Percentiles rank a stretch among this genome's conserved stretches.
These are phyloP conservation scores for Callocephalon fimbriatum DNA, from an alignment of 2,113 vertebrate species.

Conservation along the genomic window DNA sequence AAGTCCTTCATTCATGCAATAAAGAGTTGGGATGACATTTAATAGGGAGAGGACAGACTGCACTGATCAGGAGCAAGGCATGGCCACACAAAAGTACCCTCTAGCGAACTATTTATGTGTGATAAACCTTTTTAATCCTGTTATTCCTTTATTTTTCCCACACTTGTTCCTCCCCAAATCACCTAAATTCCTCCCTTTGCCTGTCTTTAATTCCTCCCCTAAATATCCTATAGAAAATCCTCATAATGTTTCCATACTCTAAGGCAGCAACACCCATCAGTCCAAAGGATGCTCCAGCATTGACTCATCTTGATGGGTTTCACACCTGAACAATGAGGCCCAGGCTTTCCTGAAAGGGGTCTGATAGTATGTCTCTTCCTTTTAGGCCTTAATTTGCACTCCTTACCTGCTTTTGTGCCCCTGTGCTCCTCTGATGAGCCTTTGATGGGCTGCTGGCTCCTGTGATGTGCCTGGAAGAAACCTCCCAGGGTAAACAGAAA, in stretches of 20 bases:
- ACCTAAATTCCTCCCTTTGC: background rate
- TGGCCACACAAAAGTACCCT: background rate
- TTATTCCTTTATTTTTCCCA: background rate
- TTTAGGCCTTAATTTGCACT: background rate
- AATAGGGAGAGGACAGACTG: background rate
- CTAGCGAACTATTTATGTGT: background rate
- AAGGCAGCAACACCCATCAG: background rate
- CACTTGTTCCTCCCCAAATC: background rate
- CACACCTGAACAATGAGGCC: background rate
- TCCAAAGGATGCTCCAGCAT: background rate
- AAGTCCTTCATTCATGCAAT: background rate
- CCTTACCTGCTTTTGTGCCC: background rate
- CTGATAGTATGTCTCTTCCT: background rate
- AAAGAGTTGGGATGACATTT: background rate
- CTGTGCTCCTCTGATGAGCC: background rate
- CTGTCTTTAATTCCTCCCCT: background rate
- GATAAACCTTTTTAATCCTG: background rate
- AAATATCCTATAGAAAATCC: background rate
- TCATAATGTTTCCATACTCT: background rate
- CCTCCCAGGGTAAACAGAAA: background rate
- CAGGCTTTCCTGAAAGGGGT: background rate
- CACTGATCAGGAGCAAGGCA: accelerated
- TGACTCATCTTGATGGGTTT: background rate
- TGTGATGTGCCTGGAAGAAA: background rate
- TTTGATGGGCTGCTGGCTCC: background rate